phyloP scores from a whole-genome alignment of 1,140 invertebrate genomes.

The Lasioglossum albipes region DNA sequence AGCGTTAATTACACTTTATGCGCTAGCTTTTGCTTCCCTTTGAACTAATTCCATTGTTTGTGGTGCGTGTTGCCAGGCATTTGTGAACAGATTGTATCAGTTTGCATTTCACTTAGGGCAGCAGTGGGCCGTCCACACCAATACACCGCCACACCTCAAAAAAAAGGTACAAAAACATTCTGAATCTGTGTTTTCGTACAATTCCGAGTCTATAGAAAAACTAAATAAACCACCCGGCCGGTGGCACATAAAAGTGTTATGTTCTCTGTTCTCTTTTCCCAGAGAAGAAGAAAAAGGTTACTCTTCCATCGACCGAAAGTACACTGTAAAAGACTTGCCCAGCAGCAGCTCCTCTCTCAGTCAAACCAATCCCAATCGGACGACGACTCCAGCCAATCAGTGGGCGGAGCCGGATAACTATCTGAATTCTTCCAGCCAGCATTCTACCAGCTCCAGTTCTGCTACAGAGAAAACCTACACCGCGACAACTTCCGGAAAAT shows the following conservation, averaged over 20 bases:
- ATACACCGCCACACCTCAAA: conserved; percentile 84
- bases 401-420: conserved; percentile 77
- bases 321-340: conserved; percentile 80
- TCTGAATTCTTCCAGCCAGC: conserved; percentile 68
- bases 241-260: neutral
- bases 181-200: conserved; percentile 1
- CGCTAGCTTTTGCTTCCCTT: conserved; percentile 70
- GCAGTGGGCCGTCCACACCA: conserved; percentile 87
- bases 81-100: conserved; percentile 84
- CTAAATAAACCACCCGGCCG: neutral
- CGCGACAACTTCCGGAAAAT: conserved; percentile 60
- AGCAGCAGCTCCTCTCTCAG: conserved; percentile 74
- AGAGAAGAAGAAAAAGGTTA: conserved; percentile 88
- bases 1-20: conserved; percentile 51
- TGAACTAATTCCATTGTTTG: conserved; percentile 79
- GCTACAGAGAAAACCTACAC: conserved; percentile 67
- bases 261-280: conserved; percentile 35
- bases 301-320: conserved; percentile 90
- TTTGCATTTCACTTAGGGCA: conserved; percentile 89
- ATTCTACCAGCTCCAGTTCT: conserved; percentile 67
- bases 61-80: conserved; percentile 81
- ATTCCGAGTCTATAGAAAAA: neutral
- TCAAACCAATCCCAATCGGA: conserved; percentile 76
- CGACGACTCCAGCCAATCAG: conserved; percentile 78
- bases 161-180: conserved; percentile 82